These are phyloP conservation scores for Macrochelys suwanniensis DNA, from an alignment of 2,797 vertebrate genomes.

Conservation along the genomic window DNA sequence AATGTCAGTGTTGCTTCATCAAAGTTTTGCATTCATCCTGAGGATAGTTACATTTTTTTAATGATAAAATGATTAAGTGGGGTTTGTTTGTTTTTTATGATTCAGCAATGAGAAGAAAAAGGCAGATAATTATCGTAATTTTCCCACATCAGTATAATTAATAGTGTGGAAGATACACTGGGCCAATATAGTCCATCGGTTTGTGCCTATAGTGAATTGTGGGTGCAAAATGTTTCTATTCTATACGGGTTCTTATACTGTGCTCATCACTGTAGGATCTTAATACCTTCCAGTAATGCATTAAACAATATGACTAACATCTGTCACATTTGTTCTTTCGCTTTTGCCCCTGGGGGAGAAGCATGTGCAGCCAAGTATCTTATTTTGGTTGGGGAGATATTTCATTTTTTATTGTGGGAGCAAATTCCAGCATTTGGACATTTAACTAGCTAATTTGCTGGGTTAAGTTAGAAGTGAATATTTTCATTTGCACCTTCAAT, in stretches of 20 bases:
- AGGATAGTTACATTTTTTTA: not conserved
- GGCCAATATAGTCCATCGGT: not conserved
- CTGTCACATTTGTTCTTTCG: not conserved
- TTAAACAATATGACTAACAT: not conserved
- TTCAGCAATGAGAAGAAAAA: not conserved
- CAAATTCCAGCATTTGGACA: not conserved
- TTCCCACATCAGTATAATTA: rapidly evolving
- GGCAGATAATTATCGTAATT: rapidly evolving
- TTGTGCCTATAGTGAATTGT: not conserved
- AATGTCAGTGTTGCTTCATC: not conserved
- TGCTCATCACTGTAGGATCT: not conserved
- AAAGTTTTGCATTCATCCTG: not conserved
- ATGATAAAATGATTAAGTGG: not conserved
- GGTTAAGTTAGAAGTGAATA: not conserved
- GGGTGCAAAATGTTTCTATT: not conserved
- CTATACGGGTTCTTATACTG: not conserved
- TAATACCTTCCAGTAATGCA: not conserved
- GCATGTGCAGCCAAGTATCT: no score
- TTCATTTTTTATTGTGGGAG: not conserved
- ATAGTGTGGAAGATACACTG: not conserved
- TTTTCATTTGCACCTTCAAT: not conserved
- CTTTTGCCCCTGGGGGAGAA: no score
- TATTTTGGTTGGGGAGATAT: no score
- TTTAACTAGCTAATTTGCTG: not conserved
- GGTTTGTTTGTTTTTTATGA: not conserved